Percentiles rank a stretch among this genome's conserved stretches.
Conservation (phyloP, 2,113 vertebrate genomes). For the Proteles cristata region DNA sequence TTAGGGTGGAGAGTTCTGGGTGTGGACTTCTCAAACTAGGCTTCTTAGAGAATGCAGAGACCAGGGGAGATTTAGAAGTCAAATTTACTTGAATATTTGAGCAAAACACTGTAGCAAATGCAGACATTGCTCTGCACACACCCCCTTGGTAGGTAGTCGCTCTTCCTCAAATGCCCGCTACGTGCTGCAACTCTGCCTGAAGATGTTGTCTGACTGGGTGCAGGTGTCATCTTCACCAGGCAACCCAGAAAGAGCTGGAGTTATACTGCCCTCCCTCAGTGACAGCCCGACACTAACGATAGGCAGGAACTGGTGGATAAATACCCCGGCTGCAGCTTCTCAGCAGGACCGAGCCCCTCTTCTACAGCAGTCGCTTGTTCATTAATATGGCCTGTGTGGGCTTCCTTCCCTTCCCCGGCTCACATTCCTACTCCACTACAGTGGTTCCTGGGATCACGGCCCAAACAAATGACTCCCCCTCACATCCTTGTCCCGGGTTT, state of each 20-base stretch:
- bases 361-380: not conserved
- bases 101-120: not conserved
- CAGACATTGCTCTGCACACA: not conserved
- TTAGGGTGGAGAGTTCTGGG: not conserved
- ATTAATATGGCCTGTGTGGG: not conserved
- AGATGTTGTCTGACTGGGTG: not conserved
- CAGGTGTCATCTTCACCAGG: not conserved
- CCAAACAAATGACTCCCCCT: conserved; percentile 34
- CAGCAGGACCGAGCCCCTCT: not conserved
- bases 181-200: not conserved
- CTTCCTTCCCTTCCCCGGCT: not conserved
- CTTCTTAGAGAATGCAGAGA: not conserved
- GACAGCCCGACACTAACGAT: not conserved
- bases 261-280: not conserved
- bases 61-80: not conserved
- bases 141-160: not conserved
- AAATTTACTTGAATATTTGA: not conserved
- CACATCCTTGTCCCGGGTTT: not conserved
- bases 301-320: not conserved
- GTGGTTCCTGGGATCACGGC: not conserved
- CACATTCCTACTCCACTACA: not conserved
- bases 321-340: fast-evolving
- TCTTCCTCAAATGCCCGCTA: not conserved
- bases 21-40: not conserved
- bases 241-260: not conserved